A percentile compares a stretch with the other conserved stretches of the same genome.
These are phyloP conservation scores for Hypomecis punctinalis DNA, from an alignment of 2,888 invertebrate species.

Conservation along the genomic window DNA sequence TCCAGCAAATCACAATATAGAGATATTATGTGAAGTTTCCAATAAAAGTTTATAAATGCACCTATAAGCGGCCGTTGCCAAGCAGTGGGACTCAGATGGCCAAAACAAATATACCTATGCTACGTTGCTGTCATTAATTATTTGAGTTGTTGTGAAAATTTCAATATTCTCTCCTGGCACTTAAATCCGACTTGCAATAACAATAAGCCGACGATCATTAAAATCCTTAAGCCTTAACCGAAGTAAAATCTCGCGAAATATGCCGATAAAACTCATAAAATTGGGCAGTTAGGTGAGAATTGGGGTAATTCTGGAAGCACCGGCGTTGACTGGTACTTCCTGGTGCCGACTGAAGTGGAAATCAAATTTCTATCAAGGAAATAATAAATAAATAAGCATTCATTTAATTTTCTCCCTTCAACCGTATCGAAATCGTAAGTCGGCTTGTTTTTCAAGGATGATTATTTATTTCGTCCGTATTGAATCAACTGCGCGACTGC, in stretches of 20 bases:
- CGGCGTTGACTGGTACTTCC: slow-evolving; percentile 5
- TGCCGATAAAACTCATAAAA: slow-evolving; percentile 10
- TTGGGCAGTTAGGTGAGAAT: slow-evolving; percentile 10
- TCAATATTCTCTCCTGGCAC: neutral
- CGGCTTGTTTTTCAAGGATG: too few relatives aligned
- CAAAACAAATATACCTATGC: too few relatives aligned
- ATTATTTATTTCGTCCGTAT: too few relatives aligned
- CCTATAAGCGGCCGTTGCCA: too few relatives aligned
- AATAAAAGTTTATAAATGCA: too few relatives aligned
- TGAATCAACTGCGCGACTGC: too few relatives aligned
- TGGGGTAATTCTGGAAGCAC: slow-evolving; percentile 11
- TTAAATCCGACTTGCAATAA: neutral
- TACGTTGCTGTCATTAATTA: too few relatives aligned
- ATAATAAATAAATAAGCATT: slow-evolving; percentile 2
- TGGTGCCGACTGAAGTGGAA: neutral
- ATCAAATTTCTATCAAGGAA: slow-evolving; percentile 7
- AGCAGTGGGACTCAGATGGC: too few relatives aligned
- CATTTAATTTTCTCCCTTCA: neutral
- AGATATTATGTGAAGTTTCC: too few relatives aligned
- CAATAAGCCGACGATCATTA: neutral
- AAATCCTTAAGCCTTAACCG: neutral
- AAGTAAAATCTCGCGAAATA: slow-evolving; percentile 4
- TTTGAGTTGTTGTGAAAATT: too few relatives aligned
- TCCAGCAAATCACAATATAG: too few relatives aligned
- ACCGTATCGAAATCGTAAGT: neutral